Base-by-base conservation (phyloP, 2,888 invertebrate genomes). In the Agonopterix arenella region DNA sequence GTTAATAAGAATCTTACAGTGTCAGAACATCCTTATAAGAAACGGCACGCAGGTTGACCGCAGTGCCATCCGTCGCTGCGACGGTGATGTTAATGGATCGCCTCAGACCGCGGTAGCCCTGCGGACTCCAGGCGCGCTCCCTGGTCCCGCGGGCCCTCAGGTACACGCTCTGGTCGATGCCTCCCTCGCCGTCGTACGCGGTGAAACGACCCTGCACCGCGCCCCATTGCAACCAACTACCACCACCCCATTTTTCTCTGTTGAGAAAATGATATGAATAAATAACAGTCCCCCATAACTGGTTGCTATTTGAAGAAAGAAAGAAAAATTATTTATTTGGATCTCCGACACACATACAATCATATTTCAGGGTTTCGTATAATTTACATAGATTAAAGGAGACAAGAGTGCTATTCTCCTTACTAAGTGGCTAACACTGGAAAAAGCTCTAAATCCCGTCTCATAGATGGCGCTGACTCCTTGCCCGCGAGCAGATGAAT, bases 171-270 rank as follows among this genome's bases (percentile, higher is more conserved):
- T 56, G 62, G 5, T 72, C 70, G 2, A 70, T 56, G 37, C 70
- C 68, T 16, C 84, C 88, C 36, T 79, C 64, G 1, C 71, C 73
- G 46, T 86, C 73, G 51, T 80, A 89, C 0, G 89, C 74, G 48
- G 80, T 83, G 51, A 93, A 68, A 11, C 89, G 88, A 0, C 94
- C 94, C 55, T 90, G 84, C 11, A 92, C 64, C 0, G 88, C 80
- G 4, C 94, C 94, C 78, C 90, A 93, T 65, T 93, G 93, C 54
- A 91, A 81, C 73, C 91, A 92, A 46, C 92, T 91, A 2, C 77
- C 76, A 44, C 81, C 74, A 1, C 76, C 74, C 49, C 77, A 70
- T 58, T 76, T 75, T 44, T 70, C 73, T 55, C 90, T 90, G 58
- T 49, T n/a, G 43, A 13, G 11, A 11, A 11, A 43, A 43, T 13